Evolutionary conservation across 2,113 vertebrate genomes (phyloP), one percentile per base, ranked within the genome.

Genomic region (Zosterops hypoxanthus): DNA sequence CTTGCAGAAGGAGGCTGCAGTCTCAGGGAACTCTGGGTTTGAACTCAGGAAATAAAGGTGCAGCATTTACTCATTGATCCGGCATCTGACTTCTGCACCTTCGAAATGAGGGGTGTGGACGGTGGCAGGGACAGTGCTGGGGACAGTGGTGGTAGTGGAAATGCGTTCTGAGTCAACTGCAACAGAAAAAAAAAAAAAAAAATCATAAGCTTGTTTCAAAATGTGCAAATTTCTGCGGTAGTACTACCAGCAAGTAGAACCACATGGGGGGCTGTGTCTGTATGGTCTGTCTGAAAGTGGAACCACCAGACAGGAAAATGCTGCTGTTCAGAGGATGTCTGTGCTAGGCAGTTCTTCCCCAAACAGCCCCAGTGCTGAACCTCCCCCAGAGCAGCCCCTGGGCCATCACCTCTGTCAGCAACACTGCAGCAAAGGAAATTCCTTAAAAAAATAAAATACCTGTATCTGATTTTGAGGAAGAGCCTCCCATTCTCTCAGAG

Each of bases 401-500:
- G 31, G 33, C 2, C 59, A n/a, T 0, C 56, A 17, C 2, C 26
- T 34, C 18, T 6, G 28, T 0, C 46, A 73, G 75, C 9, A 39
- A 10, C 1, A 11, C 5, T 6, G 33, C 33, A 57, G 8, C 31
- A 2, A 14, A 42, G 6, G 34, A 42, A 60, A 50, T 1, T 4
- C 29, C 47, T 68, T 31, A 11, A 41, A 61, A 49, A 60, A 24
- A 26, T 11, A 4, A 57, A 83, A 53, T 97, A 97, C 96, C 96
- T 96, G 42, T 0, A 5, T 2, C 3, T 34, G 0, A 0, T 61
- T 14, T 77, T 13, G 97, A 93, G 34, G 0, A 0, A 2, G 0
- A 0, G 24, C 0, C 0, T 96, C 98, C 98, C 98, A 98, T 98
- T 68, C 41, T 96, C 69, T 92, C 79, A 94, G 53, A 78, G 68